phyloP scores from a whole-genome alignment of 2,113 vertebrate genomes.

The Nycticorax nycticorax region DNA sequence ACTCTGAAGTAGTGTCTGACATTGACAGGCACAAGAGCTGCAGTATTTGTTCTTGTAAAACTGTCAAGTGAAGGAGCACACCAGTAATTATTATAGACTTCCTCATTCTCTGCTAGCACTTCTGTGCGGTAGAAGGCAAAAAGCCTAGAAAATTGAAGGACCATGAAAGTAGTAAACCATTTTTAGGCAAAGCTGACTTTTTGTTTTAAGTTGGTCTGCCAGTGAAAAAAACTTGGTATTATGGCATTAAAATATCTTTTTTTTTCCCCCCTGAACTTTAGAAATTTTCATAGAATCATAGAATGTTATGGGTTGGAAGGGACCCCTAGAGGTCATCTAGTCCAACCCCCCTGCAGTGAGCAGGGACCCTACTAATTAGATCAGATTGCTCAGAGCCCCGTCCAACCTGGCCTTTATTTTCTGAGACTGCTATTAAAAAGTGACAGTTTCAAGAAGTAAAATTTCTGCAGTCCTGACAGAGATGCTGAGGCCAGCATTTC shows the following conservation, averaged over 20 bases:
- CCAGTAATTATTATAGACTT: not conserved
- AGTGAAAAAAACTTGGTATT: not conserved
- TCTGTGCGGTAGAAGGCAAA: not conserved
- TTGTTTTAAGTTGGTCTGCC: not conserved
- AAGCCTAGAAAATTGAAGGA: not conserved
- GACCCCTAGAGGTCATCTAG: too few species aligned
- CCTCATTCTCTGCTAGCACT: not conserved
- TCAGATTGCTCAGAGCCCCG: too few species aligned
- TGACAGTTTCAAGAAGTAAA: not conserved
- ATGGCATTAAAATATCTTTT: not conserved
- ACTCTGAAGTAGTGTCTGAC: not conserved
- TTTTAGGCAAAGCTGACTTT: not conserved
- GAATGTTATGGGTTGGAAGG: too few species aligned
- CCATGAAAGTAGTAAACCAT: not conserved
- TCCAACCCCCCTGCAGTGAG: too few species aligned
- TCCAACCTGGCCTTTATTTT: too few species aligned
- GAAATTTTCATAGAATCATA: too few species aligned
- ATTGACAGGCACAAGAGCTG: not conserved
- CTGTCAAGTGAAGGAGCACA: not conserved
- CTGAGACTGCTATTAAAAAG: not conserved
- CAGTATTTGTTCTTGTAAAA: not conserved
- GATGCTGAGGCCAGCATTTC: not conserved
- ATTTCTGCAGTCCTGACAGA: not conserved
- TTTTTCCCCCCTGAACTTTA: not conserved
- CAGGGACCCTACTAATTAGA: too few species aligned